Conservation (phyloP, 2,113 vertebrate species). For the Turnix velox region DNA sequence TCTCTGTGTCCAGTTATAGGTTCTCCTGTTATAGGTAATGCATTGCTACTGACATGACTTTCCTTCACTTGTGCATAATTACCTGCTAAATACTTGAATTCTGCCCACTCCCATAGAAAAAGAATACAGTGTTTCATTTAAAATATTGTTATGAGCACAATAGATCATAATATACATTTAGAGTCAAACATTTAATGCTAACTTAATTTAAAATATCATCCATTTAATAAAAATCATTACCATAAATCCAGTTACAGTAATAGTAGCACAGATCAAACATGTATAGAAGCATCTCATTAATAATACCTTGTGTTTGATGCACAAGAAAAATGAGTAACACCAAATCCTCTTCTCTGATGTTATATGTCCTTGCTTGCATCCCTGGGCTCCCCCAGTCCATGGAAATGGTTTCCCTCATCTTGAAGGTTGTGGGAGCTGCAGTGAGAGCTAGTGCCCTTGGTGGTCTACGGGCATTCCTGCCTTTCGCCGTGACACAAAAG, state of each 20-base stretch:
- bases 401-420: neutral
- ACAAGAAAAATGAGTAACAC: neutral
- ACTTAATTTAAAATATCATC: neutral
- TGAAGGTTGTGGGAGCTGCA: neutral
- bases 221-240: neutral
- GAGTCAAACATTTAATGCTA: neutral
- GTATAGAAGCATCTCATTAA: neutral
- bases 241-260: neutral
- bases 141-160: neutral
- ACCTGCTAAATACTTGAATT: neutral
- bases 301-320: neutral
- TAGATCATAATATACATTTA: neutral
- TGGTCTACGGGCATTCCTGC: neutral
- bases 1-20: neutral
- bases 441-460: fast-evolving
- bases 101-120: neutral
- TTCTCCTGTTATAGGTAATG: neutral
- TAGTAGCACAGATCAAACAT: neutral
- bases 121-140: neutral
- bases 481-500: neutral
- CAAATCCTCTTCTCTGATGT: neutral
- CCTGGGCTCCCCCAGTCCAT: neutral
- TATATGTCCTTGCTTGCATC: neutral
- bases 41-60: neutral
- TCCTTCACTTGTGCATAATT: neutral